Percentiles rank a stretch among this genome's conserved stretches.
phyloP scores from a whole-genome alignment of 2,797 vertebrate species.

The Acanthornis magna region DNA sequence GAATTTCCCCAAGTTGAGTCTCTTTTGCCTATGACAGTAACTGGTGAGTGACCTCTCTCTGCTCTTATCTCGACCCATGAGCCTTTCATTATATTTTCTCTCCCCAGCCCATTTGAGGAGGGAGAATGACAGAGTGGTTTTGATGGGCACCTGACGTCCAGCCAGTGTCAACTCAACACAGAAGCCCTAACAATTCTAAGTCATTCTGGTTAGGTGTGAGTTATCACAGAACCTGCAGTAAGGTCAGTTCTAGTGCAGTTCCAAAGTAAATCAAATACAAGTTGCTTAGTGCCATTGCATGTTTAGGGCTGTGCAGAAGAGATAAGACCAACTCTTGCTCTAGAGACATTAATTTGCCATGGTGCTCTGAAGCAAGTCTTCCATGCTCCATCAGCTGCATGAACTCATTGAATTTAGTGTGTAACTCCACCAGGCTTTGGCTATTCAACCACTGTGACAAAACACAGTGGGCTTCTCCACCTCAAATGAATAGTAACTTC shows the following conservation, averaged over 20 bases:
- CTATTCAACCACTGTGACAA: neutral
- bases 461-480: neutral
- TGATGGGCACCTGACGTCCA: neutral
- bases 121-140: neutral
- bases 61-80: rapidly evolving
- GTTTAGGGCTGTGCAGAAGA: neutral
- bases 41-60: neutral
- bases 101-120: neutral
- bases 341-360: neutral
- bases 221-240: neutral
- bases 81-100: neutral
- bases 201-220: neutral
- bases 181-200: neutral
- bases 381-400: neutral
- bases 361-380: neutral
- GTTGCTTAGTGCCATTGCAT: neutral
- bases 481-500: neutral
- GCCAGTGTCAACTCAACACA: neutral
- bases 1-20: neutral
- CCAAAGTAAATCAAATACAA: neutral
- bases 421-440: neutral
- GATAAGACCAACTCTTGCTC: neutral
- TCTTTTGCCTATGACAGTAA: neutral
- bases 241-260: neutral
- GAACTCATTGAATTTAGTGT: neutral